These are phyloP conservation scores for Diorhabda sublineata DNA, from an alignment of 1,140 invertebrate genomes.

Conservation along the genomic window DNA sequence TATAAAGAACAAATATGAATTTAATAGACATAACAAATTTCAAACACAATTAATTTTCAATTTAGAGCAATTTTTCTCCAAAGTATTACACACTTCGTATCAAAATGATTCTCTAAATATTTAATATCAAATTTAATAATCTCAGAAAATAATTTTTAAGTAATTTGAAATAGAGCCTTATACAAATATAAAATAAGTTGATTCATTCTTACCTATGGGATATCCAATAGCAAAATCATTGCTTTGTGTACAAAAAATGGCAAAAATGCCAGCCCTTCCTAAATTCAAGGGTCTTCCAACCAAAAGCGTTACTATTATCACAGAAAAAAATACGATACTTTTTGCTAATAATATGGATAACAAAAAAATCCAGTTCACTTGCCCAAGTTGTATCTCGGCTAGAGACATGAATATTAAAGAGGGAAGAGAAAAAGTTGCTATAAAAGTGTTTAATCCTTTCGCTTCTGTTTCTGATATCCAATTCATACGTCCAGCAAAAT, in stretches of 20 bases:
- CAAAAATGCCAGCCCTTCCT: slow-evolving; percentile 83
- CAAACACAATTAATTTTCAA: too few relatives aligned
- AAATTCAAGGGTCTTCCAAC: slow-evolving; percentile 75
- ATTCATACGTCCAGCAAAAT: slow-evolving; percentile 81
- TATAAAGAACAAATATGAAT: too few relatives aligned
- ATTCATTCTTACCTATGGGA: slow-evolving; percentile 76
- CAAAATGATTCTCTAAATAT: too few relatives aligned
- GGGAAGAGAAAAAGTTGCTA: slow-evolving; percentile 89
- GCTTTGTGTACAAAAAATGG: slow-evolving; percentile 93
- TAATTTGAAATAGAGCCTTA: not conserved
- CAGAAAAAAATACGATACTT: slow-evolving; percentile 76
- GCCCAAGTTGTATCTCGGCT: slow-evolving; percentile 76
- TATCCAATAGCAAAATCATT: slow-evolving; percentile 98
- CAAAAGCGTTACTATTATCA: slow-evolving; percentile 73
- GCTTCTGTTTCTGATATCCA: slow-evolving; percentile 79
- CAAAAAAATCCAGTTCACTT: slow-evolving; percentile 89
- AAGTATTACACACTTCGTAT: too few relatives aligned
- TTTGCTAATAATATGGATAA: slow-evolving; percentile 81
- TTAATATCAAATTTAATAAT: too few relatives aligned
- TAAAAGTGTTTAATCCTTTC: slow-evolving; percentile 90
- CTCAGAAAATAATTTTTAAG: too few relatives aligned
- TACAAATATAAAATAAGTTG: too few relatives aligned
- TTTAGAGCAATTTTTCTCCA: too few relatives aligned
- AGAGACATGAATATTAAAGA: slow-evolving; percentile 88
- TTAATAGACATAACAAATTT: too few relatives aligned